Evolutionary conservation across 2,888 invertebrate genomes (phyloP).

Genomic region (Agrochola macilenta): DNA sequence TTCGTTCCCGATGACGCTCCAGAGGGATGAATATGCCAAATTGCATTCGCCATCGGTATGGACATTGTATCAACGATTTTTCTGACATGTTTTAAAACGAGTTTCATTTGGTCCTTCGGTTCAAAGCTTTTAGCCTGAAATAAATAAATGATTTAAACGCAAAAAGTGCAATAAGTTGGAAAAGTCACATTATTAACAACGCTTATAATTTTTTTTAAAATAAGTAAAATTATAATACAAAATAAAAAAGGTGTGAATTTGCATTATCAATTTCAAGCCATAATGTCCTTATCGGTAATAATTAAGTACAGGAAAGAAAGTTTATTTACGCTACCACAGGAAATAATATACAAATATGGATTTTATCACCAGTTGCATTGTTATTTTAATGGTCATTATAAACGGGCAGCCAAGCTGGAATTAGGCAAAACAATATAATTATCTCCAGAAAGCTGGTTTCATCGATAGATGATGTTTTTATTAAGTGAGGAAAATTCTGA

Average conservation of each 20-base stretch:
- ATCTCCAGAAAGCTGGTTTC: background rate
- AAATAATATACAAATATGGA: conserved; percentile 5
- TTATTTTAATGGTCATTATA: background rate
- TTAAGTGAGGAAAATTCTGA: background rate
- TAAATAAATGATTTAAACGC: background rate
- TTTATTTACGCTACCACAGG: background rate
- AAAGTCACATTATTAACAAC: background rate
- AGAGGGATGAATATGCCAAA: conserved; percentile 49
- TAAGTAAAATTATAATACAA: background rate
- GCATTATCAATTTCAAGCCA: background rate
- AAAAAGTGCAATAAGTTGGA: background rate
- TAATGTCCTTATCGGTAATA: background rate
- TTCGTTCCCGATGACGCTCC: conserved; percentile 53
- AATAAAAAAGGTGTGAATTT: background rate
- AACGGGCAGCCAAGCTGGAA: background rate
- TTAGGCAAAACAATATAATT: background rate
- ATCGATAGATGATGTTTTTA: background rate
- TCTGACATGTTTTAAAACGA: too few species aligned
- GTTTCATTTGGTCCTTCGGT: background rate
- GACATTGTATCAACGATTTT: conserved; percentile 6
- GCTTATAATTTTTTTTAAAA: background rate
- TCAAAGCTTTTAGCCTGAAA: background rate
- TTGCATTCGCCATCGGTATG: background rate
- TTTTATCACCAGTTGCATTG: background rate
- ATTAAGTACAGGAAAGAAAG: conserved; percentile 12